Evolutionary conservation across 2,113 vertebrate genomes (phyloP).

Genomic region (Pungitius pungitius): DNA sequence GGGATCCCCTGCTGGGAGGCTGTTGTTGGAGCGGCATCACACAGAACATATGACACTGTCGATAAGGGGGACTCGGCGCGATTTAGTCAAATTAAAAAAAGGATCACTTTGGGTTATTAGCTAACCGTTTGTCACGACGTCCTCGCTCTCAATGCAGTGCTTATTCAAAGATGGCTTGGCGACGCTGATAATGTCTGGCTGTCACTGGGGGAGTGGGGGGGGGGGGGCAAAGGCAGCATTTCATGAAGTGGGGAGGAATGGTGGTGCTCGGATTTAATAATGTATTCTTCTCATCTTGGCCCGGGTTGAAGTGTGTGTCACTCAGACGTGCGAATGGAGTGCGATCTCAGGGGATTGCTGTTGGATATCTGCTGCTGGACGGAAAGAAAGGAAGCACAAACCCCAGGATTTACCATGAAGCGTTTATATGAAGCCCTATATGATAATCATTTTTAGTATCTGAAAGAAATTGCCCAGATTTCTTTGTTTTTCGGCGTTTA

Average conservation of each 20-base stretch:
- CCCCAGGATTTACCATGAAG: constrained; percentile 34
- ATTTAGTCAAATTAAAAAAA: constrained; percentile 68
- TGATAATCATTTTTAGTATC: constrained; percentile 24
- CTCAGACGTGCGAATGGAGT: constrained; percentile 65
- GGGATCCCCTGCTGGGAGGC: constrained; percentile 61
- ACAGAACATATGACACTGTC: constrained; percentile 67
- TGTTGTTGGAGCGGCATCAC: constrained; percentile 62
- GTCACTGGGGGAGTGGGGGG: constrained; percentile 23
- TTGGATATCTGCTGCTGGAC: constrained; percentile 43
- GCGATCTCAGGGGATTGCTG: constrained; percentile 48
- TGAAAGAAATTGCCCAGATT: constrained; percentile 48
- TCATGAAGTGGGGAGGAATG: constrained; percentile 40
- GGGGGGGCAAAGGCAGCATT: constrained; percentile 30
- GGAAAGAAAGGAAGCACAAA: constrained; percentile 41
- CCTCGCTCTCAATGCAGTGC: constrained; percentile 40
- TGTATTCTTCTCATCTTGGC: constrained; percentile 51
- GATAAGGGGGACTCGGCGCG: constrained; percentile 67
- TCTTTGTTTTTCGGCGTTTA: constrained; percentile 17
- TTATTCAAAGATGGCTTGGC: constrained; percentile 38
- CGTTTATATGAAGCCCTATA: no score
- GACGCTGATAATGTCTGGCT: constrained; percentile 32
- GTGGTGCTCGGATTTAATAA: constrained; percentile 47
- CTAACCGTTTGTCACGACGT: constrained; percentile 46
- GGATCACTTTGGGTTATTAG: constrained; percentile 63
- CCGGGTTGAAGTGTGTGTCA: constrained; percentile 49